Base-by-base conservation (phyloP, 2,113 vertebrate species). In the Copsychus sechellarum region DNA sequence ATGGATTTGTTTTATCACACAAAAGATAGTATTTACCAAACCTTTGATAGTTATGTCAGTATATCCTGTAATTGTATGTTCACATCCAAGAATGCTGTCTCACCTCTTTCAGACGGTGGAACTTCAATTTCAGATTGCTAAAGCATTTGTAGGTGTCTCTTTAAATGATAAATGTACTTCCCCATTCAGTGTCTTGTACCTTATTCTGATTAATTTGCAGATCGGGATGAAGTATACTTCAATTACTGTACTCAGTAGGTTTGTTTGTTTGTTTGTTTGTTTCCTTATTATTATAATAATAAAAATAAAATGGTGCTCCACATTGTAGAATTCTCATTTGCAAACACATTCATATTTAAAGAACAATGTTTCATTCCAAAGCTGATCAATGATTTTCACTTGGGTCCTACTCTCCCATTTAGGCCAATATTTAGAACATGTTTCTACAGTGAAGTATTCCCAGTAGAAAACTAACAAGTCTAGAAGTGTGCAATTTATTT, bases 401-500 rank as follows among this genome's bases (percentile, higher is more conserved):
- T 65, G 79, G 70, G 78, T 91, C 73, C 62, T 84, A 82, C 87
- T 51, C 51, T 96, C 81, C 73, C 80, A 72, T 96, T 96, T 94
- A 96, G 81, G 50, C 81, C 76, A 94, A 88, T 95, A 94, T 94
- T 94, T 88, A 93, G 92, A 96, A 95, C 76, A 77, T 81, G 62
- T 64, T 96, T 91, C 76, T 88, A 72, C 76, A 70, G 50, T 73
- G 57, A 96, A 95, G 74, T 95, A 96, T 91, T 96, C 92, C 94
- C 96, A 66, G 51, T 58, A 84, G 97, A 94, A 96, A 95, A 95
- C 43, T 79, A 92, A 45, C 57, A 88, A 36, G 36, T 94, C 70
- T 91, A 88, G 94, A 96, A 96, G 38, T 74, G 48, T 64, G 80
- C 91, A 79, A 92, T 97, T 95, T 96, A 95, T 96, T 95, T 96